Percentiles rank a stretch among this genome's conserved stretches.
phyloP scores from a whole-genome alignment of 2,113 vertebrate genomes.

The Phaethon lepturus region DNA sequence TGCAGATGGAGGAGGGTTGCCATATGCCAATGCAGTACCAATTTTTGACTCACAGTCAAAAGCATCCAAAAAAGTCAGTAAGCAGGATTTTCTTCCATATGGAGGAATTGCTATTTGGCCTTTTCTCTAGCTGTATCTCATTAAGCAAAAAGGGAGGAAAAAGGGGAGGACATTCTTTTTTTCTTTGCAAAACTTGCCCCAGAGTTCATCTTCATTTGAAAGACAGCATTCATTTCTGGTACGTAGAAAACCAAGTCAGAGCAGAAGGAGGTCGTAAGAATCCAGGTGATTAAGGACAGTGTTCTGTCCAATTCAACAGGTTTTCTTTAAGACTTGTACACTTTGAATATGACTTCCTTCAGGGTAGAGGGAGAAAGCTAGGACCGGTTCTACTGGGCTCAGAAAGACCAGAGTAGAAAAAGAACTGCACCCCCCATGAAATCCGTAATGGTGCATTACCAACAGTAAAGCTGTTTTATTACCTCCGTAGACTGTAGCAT shows the following conservation, averaged over 20 bases:
- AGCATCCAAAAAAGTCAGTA: background rate
- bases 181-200: background rate
- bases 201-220: background rate
- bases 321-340: background rate
- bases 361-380: background rate
- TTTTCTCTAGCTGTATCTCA: slow-evolving; percentile 24
- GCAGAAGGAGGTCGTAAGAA: background rate
- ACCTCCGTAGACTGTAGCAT: background rate
- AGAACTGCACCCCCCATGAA: background rate
- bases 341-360: background rate
- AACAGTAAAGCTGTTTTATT: background rate
- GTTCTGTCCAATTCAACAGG: background rate
- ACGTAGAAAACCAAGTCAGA: background rate
- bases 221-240: background rate
- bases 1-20: background rate
- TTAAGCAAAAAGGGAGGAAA: background rate
- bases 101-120: background rate
- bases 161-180: background rate
- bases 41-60: background rate
- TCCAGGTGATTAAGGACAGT: background rate
- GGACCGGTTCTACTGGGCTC: background rate
- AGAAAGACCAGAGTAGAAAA: background rate
- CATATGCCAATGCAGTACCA: slow-evolving; percentile 5
- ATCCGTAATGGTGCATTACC: background rate
- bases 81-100: slow-evolving; percentile 24